Conservation (phyloP, 2,888 invertebrate genomes). For the Macrophya alboannulata region DNA sequence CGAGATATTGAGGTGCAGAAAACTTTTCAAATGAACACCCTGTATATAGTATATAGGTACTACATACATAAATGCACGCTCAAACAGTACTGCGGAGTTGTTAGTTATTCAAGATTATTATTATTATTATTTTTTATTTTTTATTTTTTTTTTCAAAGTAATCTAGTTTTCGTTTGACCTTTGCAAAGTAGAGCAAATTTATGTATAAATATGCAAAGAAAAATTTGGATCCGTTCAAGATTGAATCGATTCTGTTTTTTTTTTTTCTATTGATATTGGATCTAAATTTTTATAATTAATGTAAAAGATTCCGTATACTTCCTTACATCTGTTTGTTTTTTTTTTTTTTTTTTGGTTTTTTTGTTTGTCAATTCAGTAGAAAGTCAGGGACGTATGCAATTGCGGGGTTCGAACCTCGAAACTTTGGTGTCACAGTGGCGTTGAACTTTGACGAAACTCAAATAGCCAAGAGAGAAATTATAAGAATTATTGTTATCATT, state of each 20-base stretch:
- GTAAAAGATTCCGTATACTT: neutral
- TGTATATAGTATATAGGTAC: neutral
- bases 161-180: too few relatives aligned
- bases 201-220: too few relatives aligned
- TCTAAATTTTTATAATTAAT: neutral
- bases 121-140: neutral
- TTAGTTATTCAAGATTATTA: neutral
- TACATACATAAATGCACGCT: neutral
- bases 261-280: too few relatives aligned
- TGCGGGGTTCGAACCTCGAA: neutral
- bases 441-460: conserved; percentile 16
- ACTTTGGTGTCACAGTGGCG: neutral
- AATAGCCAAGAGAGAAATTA: conserved; percentile 21
- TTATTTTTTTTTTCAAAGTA: neutral
- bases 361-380: neutral
- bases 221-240: too few relatives aligned
- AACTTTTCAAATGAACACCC: too few relatives aligned
- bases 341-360: neutral
- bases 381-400: neutral
- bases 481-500: conserved; percentile 12
- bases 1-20: too few relatives aligned
- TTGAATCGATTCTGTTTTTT: too few relatives aligned
- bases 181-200: neutral
- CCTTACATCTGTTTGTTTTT: too few relatives aligned
- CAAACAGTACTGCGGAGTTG: neutral